Conservation (phyloP, 2,113 vertebrate species). For the Zeus faber region DNA sequence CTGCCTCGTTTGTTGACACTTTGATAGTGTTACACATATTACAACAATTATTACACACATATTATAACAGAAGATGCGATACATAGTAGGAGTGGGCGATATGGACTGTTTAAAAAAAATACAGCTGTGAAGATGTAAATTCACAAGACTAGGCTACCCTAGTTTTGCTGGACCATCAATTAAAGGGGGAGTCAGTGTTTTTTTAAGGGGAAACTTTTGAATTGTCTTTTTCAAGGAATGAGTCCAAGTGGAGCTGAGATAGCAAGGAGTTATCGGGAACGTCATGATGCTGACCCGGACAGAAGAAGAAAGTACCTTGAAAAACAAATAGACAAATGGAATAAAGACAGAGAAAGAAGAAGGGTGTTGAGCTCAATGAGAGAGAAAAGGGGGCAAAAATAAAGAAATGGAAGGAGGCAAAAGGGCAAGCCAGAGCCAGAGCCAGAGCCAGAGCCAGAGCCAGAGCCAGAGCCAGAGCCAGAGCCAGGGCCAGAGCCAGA, state of each 20-base stretch:
- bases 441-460: too few species aligned
- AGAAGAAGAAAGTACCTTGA: slow-evolving; percentile 7
- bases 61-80: too few species aligned
- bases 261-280: slow-evolving; percentile 14
- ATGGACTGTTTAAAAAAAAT: background rate
- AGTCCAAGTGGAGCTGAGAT: slow-evolving; percentile 2
- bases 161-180: background rate
- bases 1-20: too few species aligned
- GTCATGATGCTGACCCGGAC: slow-evolving; percentile 11
- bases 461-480: too few species aligned
- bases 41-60: background rate
- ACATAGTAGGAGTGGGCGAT: too few species aligned
- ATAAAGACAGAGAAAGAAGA: too few species aligned
- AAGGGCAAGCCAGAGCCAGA: slow-evolving; percentile 4
- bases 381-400: too few species aligned
- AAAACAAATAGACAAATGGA: background rate
- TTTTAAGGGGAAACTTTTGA: slow-evolving; percentile 6
- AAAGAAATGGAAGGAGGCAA: background rate
- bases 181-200: too few species aligned
- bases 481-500: too few species aligned
- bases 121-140: background rate
- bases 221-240: slow-evolving; percentile 9
- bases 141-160: background rate
- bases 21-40: slow-evolving; percentile 1
- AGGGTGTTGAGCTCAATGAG: too few species aligned